phyloP scores from a whole-genome alignment of 2,113 vertebrate genomes.

The Ciconia maguari region DNA sequence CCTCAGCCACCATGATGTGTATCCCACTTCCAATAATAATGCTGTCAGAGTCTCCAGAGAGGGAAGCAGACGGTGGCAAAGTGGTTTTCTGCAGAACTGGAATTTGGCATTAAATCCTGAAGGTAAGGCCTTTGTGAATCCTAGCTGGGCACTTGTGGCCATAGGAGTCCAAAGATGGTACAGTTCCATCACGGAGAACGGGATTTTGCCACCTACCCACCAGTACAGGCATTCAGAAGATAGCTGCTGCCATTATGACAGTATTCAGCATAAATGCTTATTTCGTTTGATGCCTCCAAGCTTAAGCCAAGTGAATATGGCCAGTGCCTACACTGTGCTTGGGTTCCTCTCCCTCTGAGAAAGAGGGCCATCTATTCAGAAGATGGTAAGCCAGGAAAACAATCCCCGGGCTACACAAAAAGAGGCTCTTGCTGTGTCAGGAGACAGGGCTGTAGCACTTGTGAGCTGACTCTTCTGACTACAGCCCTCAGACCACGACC shows the following conservation, averaged over 20 bases:
- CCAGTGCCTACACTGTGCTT: neutral
- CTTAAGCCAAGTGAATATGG: neutral
- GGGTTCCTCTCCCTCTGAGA: neutral
- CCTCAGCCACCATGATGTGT: neutral
- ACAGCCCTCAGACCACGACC: neutral
- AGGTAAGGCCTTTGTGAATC: neutral
- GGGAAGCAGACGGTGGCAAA: neutral
- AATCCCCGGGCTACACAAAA: neutral
- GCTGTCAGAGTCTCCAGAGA: neutral
- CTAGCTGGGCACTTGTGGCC: neutral
- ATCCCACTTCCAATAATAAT: neutral
- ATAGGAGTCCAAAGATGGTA: too few species aligned
- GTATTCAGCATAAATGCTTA: neutral
- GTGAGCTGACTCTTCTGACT: neutral
- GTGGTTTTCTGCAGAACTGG: neutral
- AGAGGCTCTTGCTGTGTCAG: too few species aligned
- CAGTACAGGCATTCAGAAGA: neutral
- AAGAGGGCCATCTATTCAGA: neutral
- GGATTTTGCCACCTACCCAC: neutral
- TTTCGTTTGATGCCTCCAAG: neutral
- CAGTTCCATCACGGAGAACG: neutral
- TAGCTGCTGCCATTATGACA: neutral
- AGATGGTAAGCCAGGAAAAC: neutral
- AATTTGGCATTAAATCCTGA: neutral
- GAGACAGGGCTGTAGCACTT: neutral